phyloP scores from a whole-genome alignment of 1,140 invertebrate species.

The Theocolax elegans region DNA sequence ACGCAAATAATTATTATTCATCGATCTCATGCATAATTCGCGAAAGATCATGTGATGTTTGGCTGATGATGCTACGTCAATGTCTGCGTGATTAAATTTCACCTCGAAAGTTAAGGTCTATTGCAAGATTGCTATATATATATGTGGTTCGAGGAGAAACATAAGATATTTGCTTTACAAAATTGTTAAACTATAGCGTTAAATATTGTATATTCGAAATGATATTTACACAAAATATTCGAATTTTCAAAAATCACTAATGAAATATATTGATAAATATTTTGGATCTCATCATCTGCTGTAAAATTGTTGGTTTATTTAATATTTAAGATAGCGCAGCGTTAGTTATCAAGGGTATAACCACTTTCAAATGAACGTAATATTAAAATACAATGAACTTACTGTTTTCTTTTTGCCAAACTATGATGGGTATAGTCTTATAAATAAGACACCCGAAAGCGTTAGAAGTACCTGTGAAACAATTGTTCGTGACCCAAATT shows the following conservation, averaged over 20 bases:
- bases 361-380: not conserved
- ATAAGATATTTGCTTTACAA: not conserved
- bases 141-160: no score
- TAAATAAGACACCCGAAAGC: conserved; percentile 35
- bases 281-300: not conserved
- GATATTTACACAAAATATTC: no score
- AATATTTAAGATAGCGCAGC: no score
- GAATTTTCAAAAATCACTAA: no score
- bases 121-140: no score
- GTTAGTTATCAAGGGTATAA: no score
- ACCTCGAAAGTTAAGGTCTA: no score
- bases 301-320: not conserved
- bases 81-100: no score
- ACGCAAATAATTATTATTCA: no score
- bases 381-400: conserved; percentile 1
- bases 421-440: conserved; percentile 27
- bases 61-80: no score
- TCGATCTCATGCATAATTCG: no score
- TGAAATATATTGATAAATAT: not conserved
- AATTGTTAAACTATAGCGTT: conserved; percentile 5
- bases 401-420: conserved; percentile 9
- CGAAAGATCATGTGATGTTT: no score
- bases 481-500: conserved; percentile 25
- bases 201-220: conserved; percentile 1
- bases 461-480: conserved; percentile 44